Evolutionary conservation across 2,113 vertebrate genomes (phyloP).

Genomic region (Cichladusa arquata): DNA sequence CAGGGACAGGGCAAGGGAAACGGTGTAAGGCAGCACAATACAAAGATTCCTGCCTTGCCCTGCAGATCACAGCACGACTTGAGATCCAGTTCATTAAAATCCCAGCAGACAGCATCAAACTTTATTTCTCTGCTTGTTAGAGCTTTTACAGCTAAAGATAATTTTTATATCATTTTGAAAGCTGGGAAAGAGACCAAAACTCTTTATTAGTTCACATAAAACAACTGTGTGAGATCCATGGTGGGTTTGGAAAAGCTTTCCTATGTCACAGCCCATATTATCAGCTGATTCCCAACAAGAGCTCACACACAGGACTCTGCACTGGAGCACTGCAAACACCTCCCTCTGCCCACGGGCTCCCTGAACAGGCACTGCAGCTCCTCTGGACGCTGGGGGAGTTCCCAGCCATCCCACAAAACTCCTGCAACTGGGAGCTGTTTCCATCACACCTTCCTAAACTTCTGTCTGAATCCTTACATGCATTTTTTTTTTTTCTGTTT

Average conservation of each 20-base stretch:
- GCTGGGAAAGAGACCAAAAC: background rate
- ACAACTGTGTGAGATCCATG: accelerated
- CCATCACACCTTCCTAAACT: background rate
- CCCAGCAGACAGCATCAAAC: background rate
- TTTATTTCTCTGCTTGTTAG: background rate
- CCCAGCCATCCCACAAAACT: background rate
- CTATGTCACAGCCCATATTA: background rate
- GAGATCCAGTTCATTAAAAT: background rate
- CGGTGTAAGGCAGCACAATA: background rate
- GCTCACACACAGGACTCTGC: background rate
- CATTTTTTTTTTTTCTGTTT: accelerated
- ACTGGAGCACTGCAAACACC: background rate
- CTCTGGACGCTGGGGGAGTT: accelerated
- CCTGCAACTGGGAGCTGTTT: accelerated
- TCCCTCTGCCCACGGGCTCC: background rate
- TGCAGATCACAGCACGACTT: background rate
- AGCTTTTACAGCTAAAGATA: background rate
- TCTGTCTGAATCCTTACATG: accelerated
- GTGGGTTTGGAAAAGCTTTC: background rate
- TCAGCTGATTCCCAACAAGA: background rate
- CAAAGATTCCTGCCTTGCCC: background rate
- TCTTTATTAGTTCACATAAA: background rate
- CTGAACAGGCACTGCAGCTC: accelerated
- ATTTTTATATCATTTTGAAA: background rate
- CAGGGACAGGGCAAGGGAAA: background rate